phyloP scores from a whole-genome alignment of 2,113 vertebrate species.

The Pavo muticus region DNA sequence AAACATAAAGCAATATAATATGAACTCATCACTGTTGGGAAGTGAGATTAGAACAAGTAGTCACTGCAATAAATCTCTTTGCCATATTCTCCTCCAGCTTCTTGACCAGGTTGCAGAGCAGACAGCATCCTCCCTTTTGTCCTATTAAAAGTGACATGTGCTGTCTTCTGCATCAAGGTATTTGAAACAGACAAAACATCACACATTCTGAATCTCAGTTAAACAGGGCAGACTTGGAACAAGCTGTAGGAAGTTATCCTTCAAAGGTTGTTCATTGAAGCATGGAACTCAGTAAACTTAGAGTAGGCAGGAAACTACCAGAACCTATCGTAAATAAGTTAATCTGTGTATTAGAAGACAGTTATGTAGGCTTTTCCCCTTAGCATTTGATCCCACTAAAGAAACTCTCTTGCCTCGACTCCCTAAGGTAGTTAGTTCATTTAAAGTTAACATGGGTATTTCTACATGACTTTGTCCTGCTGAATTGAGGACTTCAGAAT shows the following conservation, averaged over 20 bases:
- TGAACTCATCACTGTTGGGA: neutral
- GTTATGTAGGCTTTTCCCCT: fast-evolving
- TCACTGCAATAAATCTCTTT: neutral
- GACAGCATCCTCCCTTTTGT: neutral
- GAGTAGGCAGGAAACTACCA: neutral
- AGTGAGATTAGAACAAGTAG: neutral
- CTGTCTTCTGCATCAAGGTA: neutral
- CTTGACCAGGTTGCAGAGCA: slow-evolving; percentile 24
- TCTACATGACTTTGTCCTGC: neutral
- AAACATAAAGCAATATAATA: neutral
- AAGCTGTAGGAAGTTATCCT: neutral
- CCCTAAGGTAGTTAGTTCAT: neutral
- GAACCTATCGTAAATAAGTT: neutral
- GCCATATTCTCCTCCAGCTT: slow-evolving; percentile 38
- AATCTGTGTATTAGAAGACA: neutral
- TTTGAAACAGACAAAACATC: neutral
- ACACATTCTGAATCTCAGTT: neutral
- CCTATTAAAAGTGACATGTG: slow-evolving; percentile 2
- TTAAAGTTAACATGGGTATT: neutral
- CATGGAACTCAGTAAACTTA: neutral
- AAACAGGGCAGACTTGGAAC: neutral
- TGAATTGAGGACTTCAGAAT: fast-evolving
- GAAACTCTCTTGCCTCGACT: neutral
- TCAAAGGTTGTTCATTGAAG: neutral
- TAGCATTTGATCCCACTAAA: neutral